Evolutionary conservation across 2,888 invertebrate genomes (phyloP), one percentile per base, ranked within the genome.

Genomic region (Harpalus rufipes): DNA sequence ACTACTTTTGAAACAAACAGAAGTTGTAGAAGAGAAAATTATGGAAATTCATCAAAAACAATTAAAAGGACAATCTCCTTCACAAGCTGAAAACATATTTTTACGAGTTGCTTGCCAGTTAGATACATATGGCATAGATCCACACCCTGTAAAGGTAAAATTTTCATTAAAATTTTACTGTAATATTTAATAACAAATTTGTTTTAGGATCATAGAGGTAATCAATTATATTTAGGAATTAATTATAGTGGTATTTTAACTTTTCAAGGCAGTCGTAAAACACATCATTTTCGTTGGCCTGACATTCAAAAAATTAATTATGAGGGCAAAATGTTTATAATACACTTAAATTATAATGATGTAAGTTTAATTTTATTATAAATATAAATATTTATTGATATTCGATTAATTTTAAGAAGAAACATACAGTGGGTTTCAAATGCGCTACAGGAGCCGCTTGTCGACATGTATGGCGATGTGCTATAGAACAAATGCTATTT

Each of bases 41-140:
- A 96, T 97, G 92, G 97, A 98, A 86, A 93, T 97, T 86, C 99
- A 99, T 91, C 96, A 96, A 88, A 95, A 95, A 81, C 95, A 96
- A 82, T 94, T 98, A 74, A 95, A 97, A 87, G 97, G 97, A 68
- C 96, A 97, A 92, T 95, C 96, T 78, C 95, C 97, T 1, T 95
- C 96, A 83, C 96, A 97, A 88, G 96, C 97, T 0, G 98, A 99
- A 92, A 94, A 95, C 85, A 94, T 96, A 87, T 99, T 99, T 91
- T 94, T 99, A 88, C 96, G 96, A 91, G 96, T 97, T 88, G 97
- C 98, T 61, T 96, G 97, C 87, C 95, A 96, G 87, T 92, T 99
- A 85, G 99, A 99, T 91, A 98, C 99, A 0, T 99, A 99, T 90
- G 99, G 99, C 32, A 97, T 99, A 51, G 99, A 99, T 92, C 99